Percentiles rank a stretch among this genome's conserved stretches.
Conservation (phyloP, 2,113 vertebrate species). For the Suncus etruscus region DNA sequence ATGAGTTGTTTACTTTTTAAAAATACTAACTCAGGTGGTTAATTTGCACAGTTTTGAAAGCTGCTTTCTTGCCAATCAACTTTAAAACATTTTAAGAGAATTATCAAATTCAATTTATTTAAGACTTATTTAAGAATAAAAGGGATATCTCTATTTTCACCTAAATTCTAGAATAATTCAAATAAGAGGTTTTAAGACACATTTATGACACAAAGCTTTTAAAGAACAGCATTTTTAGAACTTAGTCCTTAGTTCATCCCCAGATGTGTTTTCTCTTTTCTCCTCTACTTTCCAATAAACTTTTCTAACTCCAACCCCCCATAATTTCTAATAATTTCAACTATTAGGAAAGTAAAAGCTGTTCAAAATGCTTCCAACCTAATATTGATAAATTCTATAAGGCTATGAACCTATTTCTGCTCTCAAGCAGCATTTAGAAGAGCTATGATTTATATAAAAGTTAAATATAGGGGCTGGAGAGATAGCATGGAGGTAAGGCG, state of each 20-base stretch:
- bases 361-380: conserved; percentile 24
- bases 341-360: conserved; percentile 14
- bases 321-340: background rate
- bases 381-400: conserved; percentile 6
- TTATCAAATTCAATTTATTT: conserved; percentile 53
- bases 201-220: conserved; percentile 15
- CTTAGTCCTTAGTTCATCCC: too few relatives aligned
- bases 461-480: too few relatives aligned
- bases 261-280: too few relatives aligned
- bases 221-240: too few relatives aligned
- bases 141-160: background rate
- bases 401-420: background rate
- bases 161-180: conserved; percentile 31
- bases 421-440: background rate
- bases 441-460: conserved; percentile 23
- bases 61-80: conserved; percentile 45
- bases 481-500: too few relatives aligned
- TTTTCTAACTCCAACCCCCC: too few relatives aligned
- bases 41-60: conserved; percentile 52
- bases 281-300: too few relatives aligned
- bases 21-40: conserved; percentile 35
- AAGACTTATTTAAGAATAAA: conserved; percentile 45
- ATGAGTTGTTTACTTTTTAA: conserved; percentile 42
- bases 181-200: conserved; percentile 17
- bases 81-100: conserved; percentile 29